Percentiles rank a stretch among this genome's conserved stretches.
Evolutionary conservation across 2,113 vertebrate species (phyloP).

Genomic region (Cacatua alba): DNA sequence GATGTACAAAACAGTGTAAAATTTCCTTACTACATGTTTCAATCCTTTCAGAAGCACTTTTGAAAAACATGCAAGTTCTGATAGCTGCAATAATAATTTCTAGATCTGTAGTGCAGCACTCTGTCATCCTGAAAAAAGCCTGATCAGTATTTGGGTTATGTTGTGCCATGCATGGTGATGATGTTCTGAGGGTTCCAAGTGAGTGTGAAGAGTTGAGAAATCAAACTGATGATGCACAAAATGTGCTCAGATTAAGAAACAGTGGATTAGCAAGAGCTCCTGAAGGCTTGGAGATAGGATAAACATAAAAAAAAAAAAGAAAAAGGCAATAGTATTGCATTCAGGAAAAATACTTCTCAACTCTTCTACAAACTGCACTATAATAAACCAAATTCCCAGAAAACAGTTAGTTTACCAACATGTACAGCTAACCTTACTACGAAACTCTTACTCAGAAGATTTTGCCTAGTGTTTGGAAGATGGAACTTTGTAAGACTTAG

Average conservation of each 20-base stretch:
- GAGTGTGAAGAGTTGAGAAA: not conserved
- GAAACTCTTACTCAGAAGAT: not conserved
- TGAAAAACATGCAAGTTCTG: not conserved
- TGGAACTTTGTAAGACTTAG: not conserved
- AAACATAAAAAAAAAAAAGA: not conserved
- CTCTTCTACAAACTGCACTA: not conserved
- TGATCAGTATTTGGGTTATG: not conserved
- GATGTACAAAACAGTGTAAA: not conserved
- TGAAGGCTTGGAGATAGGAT: not conserved
- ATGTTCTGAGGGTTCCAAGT: not conserved
- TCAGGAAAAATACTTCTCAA: not conserved
- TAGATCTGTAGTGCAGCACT: not conserved
- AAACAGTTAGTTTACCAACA: not conserved
- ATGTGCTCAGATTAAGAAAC: conserved; percentile 8
- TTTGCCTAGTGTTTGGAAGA: not conserved
- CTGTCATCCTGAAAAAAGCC: not conserved
- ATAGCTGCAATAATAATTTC: not conserved
- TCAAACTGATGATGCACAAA: not conserved
- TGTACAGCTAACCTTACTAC: not conserved
- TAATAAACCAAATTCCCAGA: not conserved
- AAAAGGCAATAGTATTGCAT: not conserved
- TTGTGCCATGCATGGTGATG: not conserved
- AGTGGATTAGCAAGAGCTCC: not conserved
- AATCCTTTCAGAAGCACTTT: not conserved
- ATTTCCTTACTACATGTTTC: not conserved